A percentile compares a stretch with the other conserved stretches of the same genome.
Evolutionary conservation across 1,140 invertebrate species (phyloP).

Genomic region (Dysdera silvatica): DNA sequence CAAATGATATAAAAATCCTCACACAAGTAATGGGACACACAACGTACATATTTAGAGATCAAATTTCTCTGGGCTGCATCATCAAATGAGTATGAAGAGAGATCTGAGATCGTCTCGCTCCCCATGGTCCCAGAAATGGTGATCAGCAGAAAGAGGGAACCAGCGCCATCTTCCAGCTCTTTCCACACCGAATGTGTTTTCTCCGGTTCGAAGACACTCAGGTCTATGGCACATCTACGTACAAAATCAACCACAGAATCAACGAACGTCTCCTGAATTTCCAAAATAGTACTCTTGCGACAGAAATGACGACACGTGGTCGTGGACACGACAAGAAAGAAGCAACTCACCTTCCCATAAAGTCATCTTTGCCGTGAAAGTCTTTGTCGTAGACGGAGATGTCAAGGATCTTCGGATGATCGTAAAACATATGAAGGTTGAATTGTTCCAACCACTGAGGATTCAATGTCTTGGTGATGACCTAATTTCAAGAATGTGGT

Average conservation of each 20-base stretch:
- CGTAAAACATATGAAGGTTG: constrained; percentile 91
- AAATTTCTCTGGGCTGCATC: constrained; percentile 58
- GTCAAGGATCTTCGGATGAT: constrained; percentile 74
- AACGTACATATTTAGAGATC: constrained; percentile 64
- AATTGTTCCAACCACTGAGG: constrained; percentile 96
- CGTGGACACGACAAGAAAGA: neutral
- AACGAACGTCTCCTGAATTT: too few relatives aligned
- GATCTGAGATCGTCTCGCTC: constrained; percentile 81
- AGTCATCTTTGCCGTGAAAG: constrained; percentile 69
- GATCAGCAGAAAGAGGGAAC: constrained; percentile 75
- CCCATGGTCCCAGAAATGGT: constrained; percentile 92
- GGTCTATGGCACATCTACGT: constrained; percentile 71
- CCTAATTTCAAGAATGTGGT: constrained; percentile 35
- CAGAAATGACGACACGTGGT: neutral
- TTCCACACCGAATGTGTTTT: constrained; percentile 82
- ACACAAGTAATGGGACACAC: too few relatives aligned
- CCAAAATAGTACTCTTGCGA: neutral
- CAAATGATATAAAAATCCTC: too few relatives aligned
- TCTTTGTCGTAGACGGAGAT: constrained; percentile 86
- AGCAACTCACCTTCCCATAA: constrained; percentile 63
- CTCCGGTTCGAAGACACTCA: constrained; percentile 76
- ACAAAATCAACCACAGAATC: neutral
- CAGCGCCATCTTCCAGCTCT: constrained; percentile 79
- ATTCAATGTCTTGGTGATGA: constrained; percentile 59
- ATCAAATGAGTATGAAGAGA: constrained; percentile 73